phyloP scores from a whole-genome alignment of 2,797 vertebrate species.

The Pipistrellus pipistrellus region DNA sequence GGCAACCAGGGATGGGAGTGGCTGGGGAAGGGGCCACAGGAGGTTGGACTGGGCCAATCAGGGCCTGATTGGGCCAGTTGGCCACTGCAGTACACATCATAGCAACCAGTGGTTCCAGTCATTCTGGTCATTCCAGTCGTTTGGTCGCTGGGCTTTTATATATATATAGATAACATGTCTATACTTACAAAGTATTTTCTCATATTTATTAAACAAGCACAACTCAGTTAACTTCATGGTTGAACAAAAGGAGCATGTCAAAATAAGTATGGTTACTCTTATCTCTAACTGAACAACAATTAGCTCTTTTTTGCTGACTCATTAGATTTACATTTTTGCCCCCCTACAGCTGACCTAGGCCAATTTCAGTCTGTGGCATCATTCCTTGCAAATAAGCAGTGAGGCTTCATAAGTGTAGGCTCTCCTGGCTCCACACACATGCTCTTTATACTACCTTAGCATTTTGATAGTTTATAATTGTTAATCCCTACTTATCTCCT shows the following conservation, averaged over 20 bases:
- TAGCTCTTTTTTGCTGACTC: not conserved
- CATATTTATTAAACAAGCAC: not conserved
- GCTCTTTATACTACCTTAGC: not conserved
- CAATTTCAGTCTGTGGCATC: not conserved
- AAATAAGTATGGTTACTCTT: not conserved
- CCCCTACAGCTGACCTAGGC: not conserved
- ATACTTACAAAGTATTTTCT: not conserved
- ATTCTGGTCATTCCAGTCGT: too few species aligned
- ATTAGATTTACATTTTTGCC: not conserved
- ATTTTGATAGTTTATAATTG: not conserved
- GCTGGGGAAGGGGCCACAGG: too few species aligned
- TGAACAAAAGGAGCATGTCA: not conserved
- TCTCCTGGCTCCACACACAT: not conserved
- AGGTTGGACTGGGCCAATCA: too few species aligned
- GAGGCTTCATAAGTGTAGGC: not conserved
- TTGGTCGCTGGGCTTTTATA: too few species aligned
- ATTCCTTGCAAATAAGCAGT: not conserved
- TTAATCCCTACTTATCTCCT: too few species aligned
- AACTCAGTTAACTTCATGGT: not conserved
- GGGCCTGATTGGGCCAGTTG: too few species aligned
- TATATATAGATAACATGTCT: not conserved
- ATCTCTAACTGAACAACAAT: not conserved
- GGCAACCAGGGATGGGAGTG: fast-evolving
- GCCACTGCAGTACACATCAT: too few species aligned
- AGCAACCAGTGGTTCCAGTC: too few species aligned